These are phyloP conservation scores for Cyprinodon tularosa DNA, from an alignment of 2,113 vertebrate genomes.

Conservation along the genomic window DNA sequence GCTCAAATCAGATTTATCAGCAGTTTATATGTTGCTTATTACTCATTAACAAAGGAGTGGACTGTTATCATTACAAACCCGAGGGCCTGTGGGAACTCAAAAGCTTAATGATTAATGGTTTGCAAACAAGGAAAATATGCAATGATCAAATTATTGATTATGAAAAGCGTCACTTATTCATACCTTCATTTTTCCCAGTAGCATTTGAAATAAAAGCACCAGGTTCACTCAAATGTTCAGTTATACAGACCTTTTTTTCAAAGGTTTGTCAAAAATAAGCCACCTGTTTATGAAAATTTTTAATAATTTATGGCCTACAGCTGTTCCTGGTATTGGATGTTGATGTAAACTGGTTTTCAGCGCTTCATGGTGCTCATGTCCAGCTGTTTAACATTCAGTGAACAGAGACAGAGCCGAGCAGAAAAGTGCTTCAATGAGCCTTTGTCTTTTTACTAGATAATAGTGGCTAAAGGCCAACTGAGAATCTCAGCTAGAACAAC, in stretches of 20 bases:
- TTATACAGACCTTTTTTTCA: too few relatives aligned
- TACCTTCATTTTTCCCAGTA: too few relatives aligned
- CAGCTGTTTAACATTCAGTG: slow-evolving; percentile 22
- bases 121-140: not conserved
- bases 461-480: slow-evolving; percentile 9
- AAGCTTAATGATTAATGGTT: not conserved
- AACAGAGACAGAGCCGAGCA: not conserved
- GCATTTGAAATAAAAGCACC: too few relatives aligned
- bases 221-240: too few relatives aligned
- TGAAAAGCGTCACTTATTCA: too few relatives aligned
- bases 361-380: not conserved
- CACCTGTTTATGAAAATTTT: too few relatives aligned
- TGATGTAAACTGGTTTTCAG: not conserved
- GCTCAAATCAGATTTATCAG: too few relatives aligned
- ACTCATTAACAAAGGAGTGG: not conserved
- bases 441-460: slow-evolving; percentile 15
- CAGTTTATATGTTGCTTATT: not conserved
- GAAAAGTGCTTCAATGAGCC: slow-evolving; percentile 13
- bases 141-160: too few relatives aligned
- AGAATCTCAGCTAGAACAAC: too few relatives aligned
- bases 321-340: too few relatives aligned
- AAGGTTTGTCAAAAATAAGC: too few relatives aligned
- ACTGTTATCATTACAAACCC: not conserved
- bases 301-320: too few relatives aligned
- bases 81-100: not conserved